Evolutionary conservation across 2,888 invertebrate genomes (phyloP).

Genomic region (Sinopyrophorus schimmeli): DNA sequence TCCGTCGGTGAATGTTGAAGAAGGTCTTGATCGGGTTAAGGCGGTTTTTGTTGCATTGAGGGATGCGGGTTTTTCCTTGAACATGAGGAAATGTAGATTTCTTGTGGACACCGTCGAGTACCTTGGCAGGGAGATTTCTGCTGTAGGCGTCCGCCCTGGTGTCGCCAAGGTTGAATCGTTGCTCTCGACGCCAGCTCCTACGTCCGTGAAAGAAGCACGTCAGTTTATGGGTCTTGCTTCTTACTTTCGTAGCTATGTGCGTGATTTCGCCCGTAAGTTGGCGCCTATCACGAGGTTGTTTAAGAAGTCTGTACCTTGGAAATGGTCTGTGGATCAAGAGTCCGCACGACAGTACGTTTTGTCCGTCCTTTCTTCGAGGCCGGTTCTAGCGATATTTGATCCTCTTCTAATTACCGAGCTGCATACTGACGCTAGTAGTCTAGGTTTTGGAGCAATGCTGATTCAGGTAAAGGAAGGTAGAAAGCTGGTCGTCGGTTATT

Average conservation of each 20-base stretch:
- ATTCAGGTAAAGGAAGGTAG: not conserved
- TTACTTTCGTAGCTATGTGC: not conserved
- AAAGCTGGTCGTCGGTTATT: not conserved
- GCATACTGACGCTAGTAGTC: not conserved
- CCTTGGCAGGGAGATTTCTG: conserved; percentile 19
- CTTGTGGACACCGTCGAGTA: conserved; percentile 20
- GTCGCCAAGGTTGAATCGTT: conserved; percentile 21
- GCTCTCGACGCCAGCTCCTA: conserved; percentile 14
- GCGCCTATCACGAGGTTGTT: not conserved
- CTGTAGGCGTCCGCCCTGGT: conserved; percentile 21
- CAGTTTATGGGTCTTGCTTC: conserved; percentile 2
- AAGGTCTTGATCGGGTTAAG: not conserved
- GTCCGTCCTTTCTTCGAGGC: not conserved
- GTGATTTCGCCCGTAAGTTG: not conserved
- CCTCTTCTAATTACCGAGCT: not conserved
- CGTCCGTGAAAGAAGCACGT: conserved; percentile 24
- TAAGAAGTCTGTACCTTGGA: not conserved
- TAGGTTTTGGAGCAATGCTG: not conserved
- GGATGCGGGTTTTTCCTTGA: conserved; percentile 22
- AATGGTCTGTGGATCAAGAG: not conserved
- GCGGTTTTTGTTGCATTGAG: not conserved
- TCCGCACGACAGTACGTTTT: not conserved
- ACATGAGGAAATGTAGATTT: conserved; percentile 27
- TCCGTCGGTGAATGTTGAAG: conserved; percentile 1
- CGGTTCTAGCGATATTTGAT: not conserved